Percentiles rank a stretch among this genome's conserved stretches.
Evolutionary conservation across 2,113 vertebrate genomes (phyloP).

Genomic region (Hippolais icterina): DNA sequence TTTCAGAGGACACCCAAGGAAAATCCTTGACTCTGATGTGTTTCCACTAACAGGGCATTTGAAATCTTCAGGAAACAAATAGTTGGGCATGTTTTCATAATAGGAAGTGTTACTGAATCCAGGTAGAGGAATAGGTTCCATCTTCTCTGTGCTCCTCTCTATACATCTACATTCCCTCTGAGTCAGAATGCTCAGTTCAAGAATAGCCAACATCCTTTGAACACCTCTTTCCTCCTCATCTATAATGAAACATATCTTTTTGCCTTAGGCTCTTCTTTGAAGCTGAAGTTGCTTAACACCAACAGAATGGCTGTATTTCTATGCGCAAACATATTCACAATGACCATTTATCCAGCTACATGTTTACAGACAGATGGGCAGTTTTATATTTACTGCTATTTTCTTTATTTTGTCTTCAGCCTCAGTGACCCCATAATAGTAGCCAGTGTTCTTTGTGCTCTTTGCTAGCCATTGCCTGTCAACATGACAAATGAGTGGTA

Average conservation of each 20-base stretch:
- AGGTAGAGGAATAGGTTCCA: neutral
- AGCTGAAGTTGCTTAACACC: neutral
- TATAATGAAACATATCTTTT: neutral
- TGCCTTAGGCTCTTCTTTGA: neutral
- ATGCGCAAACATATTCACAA: neutral
- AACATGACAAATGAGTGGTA: constrained; percentile 26
- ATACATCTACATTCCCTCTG: neutral
- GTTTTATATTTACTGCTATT: neutral
- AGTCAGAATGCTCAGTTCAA: neutral
- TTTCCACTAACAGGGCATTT: neutral
- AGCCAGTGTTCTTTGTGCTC: neutral
- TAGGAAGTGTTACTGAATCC: neutral
- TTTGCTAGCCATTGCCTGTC: constrained; percentile 7
- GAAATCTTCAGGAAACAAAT: neutral
- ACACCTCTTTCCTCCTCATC: neutral
- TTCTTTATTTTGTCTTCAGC: neutral
- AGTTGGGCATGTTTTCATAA: neutral
- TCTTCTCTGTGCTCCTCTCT: neutral
- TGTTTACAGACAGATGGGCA: neutral
- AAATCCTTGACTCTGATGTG: neutral
- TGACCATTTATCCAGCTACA: neutral
- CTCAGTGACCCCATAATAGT: neutral
- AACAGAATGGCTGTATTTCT: neutral
- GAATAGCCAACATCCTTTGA: neutral
- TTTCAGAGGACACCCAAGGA: neutral